Conservation (phyloP, 92 coral and sea anemone genomes). For the Palythoa caribaeorum region DNA sequence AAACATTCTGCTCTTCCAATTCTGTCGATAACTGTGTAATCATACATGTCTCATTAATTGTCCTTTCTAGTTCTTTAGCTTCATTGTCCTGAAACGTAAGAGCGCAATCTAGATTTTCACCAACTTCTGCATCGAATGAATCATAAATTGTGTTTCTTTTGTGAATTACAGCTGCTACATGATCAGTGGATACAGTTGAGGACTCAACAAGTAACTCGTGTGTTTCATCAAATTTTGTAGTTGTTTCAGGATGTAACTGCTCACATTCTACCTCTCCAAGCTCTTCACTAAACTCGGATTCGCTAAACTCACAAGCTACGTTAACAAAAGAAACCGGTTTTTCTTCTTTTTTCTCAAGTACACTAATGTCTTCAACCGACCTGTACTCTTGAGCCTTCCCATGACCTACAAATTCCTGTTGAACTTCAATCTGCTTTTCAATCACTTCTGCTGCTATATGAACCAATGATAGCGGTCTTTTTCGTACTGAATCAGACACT, state of each 20-base stretch:
- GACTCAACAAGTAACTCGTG: constrained; percentile 9
- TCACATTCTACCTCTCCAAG: constrained; percentile 7
- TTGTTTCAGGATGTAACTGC: constrained; percentile 20
- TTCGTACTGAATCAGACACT: constrained; percentile 34
- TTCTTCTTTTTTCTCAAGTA: constrained; percentile 30
- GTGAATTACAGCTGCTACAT: constrained; percentile 27
- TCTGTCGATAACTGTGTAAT: not conserved
- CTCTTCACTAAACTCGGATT: constrained; percentile 17
- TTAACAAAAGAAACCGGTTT: constrained; percentile 38
- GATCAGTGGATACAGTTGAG: not conserved
- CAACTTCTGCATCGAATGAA: constrained; percentile 23
- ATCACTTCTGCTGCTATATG: constrained; percentile 71
- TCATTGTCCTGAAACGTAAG: constrained; percentile 12
- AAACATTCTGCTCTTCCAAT: not conserved
- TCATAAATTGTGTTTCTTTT: constrained; percentile 36
- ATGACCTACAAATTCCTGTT: constrained; percentile 35
- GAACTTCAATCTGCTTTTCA: constrained; percentile 59
- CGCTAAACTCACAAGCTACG: constrained; percentile 45
- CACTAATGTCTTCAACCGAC: constrained; percentile 11
- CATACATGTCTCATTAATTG: constrained; percentile 25
- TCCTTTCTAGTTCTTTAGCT: constrained; percentile 10
- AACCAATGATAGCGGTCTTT: constrained; percentile 66
- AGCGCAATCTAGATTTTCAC: constrained; percentile 41
- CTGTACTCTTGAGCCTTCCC: constrained; percentile 31
- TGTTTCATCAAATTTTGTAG: not conserved